Evolutionary conservation across 2,797 vertebrate genomes (phyloP).

Genomic region (Karalla daura): DNA sequence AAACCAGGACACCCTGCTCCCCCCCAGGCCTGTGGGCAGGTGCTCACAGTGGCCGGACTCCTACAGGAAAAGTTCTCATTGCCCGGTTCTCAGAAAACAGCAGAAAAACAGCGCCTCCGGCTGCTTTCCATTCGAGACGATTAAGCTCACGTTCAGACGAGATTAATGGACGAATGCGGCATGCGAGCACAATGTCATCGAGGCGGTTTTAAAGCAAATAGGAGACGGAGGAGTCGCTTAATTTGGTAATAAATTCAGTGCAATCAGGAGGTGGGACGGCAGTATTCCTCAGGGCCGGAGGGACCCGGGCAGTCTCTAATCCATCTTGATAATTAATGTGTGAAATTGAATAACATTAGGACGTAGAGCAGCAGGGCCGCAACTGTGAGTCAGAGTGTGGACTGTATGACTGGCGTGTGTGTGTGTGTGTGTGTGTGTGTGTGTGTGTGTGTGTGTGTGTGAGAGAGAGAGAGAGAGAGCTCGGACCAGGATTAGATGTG

Average conservation of each 20-base stretch:
- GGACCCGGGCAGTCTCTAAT: neutral
- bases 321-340: neutral
- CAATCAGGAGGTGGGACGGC: too few relatives aligned
- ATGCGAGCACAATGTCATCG: neutral
- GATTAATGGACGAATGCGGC: neutral
- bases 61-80: slow-evolving; percentile 1
- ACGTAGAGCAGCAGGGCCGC: neutral
- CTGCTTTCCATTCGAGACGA: too few relatives aligned
- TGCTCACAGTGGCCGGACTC: neutral
- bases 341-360: neutral
- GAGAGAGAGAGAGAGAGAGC: neutral
- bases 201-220: neutral
- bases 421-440: neutral
- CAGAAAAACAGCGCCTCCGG: too few relatives aligned
- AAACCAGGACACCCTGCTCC: slow-evolving; percentile 15
- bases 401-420: neutral
- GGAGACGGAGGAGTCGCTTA: neutral
- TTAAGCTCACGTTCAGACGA: neutral
- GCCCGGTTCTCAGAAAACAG: too few relatives aligned
- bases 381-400: neutral
- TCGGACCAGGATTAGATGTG: neutral
- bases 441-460: neutral
- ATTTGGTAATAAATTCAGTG: neutral
- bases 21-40: slow-evolving; percentile 1
- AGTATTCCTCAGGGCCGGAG: neutral